A percentile compares a stretch with the other conserved stretches of the same genome.
Evolutionary conservation across 2,888 invertebrate species (phyloP).

Genomic region (Pimpla rufipes): DNA sequence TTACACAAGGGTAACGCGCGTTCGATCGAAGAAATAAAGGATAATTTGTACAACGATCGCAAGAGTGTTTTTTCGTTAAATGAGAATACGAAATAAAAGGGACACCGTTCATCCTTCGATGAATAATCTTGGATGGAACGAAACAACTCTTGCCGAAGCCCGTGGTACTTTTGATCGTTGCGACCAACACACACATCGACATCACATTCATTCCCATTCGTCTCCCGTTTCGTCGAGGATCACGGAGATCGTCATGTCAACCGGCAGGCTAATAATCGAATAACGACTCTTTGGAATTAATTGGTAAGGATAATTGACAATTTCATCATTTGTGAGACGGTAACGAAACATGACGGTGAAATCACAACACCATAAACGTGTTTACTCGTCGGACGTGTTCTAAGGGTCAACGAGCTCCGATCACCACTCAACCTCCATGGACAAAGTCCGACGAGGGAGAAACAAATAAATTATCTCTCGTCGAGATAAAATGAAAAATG

Average conservation of each 20-base stretch:
- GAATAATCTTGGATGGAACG: conserved; percentile 73
- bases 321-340: background rate
- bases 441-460: background rate
- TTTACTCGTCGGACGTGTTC: conserved; percentile 12
- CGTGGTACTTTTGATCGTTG: conserved; percentile 36
- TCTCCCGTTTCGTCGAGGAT: background rate
- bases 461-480: background rate
- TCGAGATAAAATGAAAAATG: conserved; percentile 1
- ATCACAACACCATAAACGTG: conserved; percentile 33
- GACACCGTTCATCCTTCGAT: conserved; percentile 59
- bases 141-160: conserved; percentile 71
- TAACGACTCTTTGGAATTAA: background rate
- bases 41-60: conserved; percentile 3
- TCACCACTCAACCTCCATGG: background rate
- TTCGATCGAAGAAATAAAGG: conserved; percentile 14
- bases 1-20: background rate
- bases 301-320: too few relatives aligned
- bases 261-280: background rate
- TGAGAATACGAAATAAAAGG: background rate
- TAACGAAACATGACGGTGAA: background rate
- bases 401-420: background rate
- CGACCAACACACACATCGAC: conserved; percentile 35
- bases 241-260: background rate
- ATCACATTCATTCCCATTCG: conserved; percentile 67
- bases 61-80: conserved; percentile 17